Evolutionary conservation across 2,888 invertebrate genomes (phyloP).

Genomic region (Melinaea menophilus): DNA sequence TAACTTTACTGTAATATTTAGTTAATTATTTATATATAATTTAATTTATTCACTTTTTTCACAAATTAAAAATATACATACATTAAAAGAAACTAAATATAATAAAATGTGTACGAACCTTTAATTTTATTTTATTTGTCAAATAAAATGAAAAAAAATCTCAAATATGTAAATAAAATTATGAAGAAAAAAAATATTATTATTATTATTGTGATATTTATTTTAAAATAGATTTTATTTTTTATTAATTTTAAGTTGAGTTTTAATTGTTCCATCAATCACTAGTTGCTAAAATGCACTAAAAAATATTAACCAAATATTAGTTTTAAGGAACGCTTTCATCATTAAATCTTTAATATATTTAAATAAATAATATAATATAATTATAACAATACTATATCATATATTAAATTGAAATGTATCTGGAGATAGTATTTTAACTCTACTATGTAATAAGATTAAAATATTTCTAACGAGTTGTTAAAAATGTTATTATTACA

Average conservation of each 20-base stretch:
- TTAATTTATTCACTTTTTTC: no score
- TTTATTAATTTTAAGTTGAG: neutral
- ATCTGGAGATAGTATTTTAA: no score
- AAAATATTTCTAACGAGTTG: no score
- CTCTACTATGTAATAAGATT: no score
- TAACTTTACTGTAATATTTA: neutral
- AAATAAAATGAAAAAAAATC: no score
- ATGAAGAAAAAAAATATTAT: conserved; percentile 27
- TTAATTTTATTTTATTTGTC: no score
- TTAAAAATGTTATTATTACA: no score
- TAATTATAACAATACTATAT: neutral
- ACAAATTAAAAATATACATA: no score
- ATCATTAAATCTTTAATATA: neutral
- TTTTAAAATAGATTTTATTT: conserved; percentile 9
- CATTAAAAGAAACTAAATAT: no score
- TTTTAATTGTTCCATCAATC: neutral
- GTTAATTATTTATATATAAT: no score
- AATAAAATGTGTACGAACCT: no score
- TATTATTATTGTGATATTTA: conserved; percentile 32
- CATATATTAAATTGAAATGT: no score
- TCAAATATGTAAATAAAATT: conserved; percentile 41
- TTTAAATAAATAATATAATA: neutral
- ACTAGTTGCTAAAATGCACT: neutral
- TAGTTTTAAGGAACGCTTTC: neutral
- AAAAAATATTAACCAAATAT: conserved; percentile 1